These are phyloP conservation scores for Neolamprologus devosi DNA, from an alignment of 2,113 vertebrate genomes.

Conservation along the genomic window DNA sequence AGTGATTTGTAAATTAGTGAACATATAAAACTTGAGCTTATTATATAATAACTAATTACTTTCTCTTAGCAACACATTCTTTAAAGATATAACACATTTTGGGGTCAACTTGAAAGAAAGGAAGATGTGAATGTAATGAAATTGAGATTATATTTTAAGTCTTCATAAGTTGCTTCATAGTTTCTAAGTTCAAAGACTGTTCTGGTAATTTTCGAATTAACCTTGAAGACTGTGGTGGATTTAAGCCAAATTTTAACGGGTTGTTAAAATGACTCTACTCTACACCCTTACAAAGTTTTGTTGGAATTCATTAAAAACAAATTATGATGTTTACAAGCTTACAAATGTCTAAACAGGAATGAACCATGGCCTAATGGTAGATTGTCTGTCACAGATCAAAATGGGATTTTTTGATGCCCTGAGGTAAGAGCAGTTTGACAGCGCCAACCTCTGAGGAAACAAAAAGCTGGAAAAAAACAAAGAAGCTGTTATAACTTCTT, in stretches of 20 bases:
- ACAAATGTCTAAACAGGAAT: background rate
- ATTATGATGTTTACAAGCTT: background rate
- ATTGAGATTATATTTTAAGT: background rate
- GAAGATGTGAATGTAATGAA: background rate
- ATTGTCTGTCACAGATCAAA: background rate
- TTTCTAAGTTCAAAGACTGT: background rate
- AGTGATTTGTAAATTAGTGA: background rate
- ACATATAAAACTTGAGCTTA: background rate
- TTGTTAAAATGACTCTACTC: background rate
- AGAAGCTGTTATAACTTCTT: background rate
- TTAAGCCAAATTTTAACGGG: background rate
- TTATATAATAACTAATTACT: background rate
- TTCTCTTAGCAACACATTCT: background rate
- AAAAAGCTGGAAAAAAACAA: background rate
- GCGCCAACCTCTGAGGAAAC: background rate
- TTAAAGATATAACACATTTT: background rate
- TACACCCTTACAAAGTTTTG: background rate
- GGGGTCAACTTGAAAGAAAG: background rate
- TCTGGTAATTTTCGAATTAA: background rate
- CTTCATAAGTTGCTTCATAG: background rate
- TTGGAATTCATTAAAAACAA: background rate
- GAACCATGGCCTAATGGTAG: background rate
- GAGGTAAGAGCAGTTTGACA: background rate
- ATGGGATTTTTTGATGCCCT: background rate
- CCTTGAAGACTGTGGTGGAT: background rate